Evolutionary conservation across 2,113 vertebrate genomes (phyloP).

Genomic region (Centrocercus urophasianus): DNA sequence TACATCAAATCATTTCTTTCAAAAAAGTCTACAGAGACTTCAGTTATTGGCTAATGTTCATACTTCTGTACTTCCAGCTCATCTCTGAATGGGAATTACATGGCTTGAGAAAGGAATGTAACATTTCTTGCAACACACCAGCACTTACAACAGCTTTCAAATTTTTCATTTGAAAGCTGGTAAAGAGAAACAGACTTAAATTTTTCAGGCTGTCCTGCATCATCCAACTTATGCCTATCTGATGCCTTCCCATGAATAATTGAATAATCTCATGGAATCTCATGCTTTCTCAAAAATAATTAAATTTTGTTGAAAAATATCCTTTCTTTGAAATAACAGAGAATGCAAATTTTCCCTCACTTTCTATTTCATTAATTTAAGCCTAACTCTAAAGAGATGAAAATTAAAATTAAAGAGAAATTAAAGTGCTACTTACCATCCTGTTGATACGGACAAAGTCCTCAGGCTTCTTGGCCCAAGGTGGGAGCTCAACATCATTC

Average conservation of each 20-base stretch:
- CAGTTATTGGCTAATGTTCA: not conserved
- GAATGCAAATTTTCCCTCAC: not conserved
- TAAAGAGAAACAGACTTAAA: not conserved
- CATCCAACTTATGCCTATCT: not conserved
- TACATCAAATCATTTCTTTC: not conserved
- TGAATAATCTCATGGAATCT: too few species aligned
- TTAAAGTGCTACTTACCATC: constrained; percentile 84
- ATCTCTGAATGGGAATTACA: not conserved
- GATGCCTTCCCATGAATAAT: not conserved
- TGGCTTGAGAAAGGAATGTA: not conserved
- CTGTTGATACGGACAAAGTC: constrained; percentile 97
- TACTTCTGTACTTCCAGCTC: not conserved
- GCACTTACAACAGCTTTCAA: not conserved
- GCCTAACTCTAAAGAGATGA: not conserved
- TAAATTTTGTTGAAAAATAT: constrained; percentile 5
- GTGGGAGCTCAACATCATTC: constrained; percentile 92
- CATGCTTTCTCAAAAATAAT: not conserved
- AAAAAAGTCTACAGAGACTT: not conserved
- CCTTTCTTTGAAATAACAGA: not conserved
- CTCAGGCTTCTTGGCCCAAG: constrained; percentile 96
- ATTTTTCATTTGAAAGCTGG: not conserved
- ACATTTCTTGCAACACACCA: not conserved
- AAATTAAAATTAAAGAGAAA: not conserved
- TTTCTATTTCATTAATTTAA: not conserved
- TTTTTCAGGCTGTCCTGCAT: not conserved